Base-by-base conservation (phyloP, 2,113 vertebrate genomes). In the Dipodomys ordii region DNA sequence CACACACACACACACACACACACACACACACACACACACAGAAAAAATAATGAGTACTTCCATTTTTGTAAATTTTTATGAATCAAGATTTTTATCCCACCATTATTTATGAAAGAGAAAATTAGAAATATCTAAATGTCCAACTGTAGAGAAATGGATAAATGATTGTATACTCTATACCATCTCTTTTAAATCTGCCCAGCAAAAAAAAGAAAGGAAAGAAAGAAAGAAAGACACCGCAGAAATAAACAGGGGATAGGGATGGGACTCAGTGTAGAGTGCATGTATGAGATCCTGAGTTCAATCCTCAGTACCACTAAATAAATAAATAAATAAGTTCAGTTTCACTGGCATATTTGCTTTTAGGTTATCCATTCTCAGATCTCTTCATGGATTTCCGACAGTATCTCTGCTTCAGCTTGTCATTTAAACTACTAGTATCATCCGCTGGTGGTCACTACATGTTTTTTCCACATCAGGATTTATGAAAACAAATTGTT, bases 401-500 rank as follows among this genome's bases (percentile, higher is more conserved):
- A 46, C 2, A 32, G 20, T 44, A 0, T 67, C 57, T 84, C 35
- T 28, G 28, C 10, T 46, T 23, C 74, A 10, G 32, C 22, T 71
- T 89, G 18, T 83, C 65, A 69, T 27, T 71, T 88, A 81, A 44
- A 13, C 69, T 87, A 35, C 30, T 78, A n/a, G 35, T 53, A 85
- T 32, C 85, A 19, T 3, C 73, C 67, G 65, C 65, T 67, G 69
- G 46, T 64, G n/a, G 30, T 57, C 71, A 57, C 13, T 32, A 49
- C 80, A 87, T 65, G 19, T 77, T 4, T 77, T 95, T 91, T 28
- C 49, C 67, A 94, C 44, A 83, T 76, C 20, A 71, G 53, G 39
- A 83, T 68, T 91, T 79, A 80, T 62, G 27, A 90, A 92, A 96
- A 80, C 39, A 87, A 44, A 87, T 18, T 44, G n/a, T 72, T 93